These are phyloP conservation scores for Anabas testudineus DNA, from an alignment of 2,797 vertebrate species.

Conservation along the genomic window DNA sequence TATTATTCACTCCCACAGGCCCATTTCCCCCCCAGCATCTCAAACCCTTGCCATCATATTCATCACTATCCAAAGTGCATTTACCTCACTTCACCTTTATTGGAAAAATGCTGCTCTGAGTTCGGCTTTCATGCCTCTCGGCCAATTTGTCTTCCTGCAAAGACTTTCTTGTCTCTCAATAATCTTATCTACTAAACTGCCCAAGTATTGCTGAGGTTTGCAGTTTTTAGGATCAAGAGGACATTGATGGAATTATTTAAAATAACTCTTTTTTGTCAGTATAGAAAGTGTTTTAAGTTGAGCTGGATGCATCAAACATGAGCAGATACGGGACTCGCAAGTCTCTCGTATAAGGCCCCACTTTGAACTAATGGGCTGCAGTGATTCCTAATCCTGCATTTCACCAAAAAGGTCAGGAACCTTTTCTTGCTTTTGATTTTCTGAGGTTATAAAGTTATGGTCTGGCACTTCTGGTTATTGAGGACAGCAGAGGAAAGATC, in stretches of 20 bases:
- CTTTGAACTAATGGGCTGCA: not conserved
- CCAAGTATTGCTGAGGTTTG: slow-evolving; percentile 63
- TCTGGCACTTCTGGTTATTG: not conserved
- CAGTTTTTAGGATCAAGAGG: slow-evolving; percentile 64
- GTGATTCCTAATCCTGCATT: not conserved
- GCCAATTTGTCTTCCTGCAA: slow-evolving; percentile 42
- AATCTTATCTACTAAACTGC: slow-evolving; percentile 63
- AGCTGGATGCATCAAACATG: not conserved
- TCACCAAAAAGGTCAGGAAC: not conserved
- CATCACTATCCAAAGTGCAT: slow-evolving; percentile 28
- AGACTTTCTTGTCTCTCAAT: slow-evolving; percentile 68
- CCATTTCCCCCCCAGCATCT: not conserved
- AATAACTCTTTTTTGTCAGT: slow-evolving; percentile 12
- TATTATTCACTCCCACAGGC: slow-evolving; percentile 44
- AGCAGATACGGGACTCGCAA: too few relatives aligned
- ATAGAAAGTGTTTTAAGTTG: slow-evolving; percentile 2
- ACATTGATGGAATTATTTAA: slow-evolving; percentile 64
- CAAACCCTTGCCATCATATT: slow-evolving; percentile 28
- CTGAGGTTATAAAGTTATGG: not conserved
- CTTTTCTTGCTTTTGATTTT: not conserved
- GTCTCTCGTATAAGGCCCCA: not conserved
- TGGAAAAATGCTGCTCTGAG: slow-evolving; percentile 40
- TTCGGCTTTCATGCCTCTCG: slow-evolving; percentile 34
- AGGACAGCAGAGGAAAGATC: not conserved
- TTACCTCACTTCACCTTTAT: slow-evolving; percentile 58